These are phyloP conservation scores for Tragopan temminckii DNA, from an alignment of 2,797 vertebrate genomes.

Conservation along the genomic window DNA sequence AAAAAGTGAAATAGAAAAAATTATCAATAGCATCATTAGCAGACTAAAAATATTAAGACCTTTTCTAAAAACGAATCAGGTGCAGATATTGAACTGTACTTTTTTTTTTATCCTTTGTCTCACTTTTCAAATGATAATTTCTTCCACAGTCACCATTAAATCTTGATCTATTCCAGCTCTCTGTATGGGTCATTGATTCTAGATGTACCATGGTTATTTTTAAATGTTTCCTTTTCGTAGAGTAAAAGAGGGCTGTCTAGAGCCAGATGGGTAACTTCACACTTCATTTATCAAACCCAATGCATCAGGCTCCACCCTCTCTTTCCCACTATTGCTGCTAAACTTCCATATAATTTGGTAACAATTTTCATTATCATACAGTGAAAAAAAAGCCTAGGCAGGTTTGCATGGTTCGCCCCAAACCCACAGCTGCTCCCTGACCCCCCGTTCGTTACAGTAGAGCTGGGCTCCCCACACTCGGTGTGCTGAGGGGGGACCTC, in stretches of 20 bases:
- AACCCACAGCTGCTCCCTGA: constrained; percentile 91
- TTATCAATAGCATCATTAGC: constrained; percentile 5
- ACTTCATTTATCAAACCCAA: constrained; percentile 99
- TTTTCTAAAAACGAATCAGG: constrained; percentile 44
- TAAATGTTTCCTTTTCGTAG: constrained; percentile 84
- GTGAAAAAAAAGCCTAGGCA: constrained; percentile 91
- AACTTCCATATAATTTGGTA: constrained; percentile 99
- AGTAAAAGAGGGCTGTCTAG: constrained; percentile 83
- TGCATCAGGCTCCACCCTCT: constrained; percentile 84
- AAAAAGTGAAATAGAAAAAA: constrained; percentile 26
- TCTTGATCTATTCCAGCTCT: constrained; percentile 85
- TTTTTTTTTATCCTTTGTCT: constrained; percentile 74
- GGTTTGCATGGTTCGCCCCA: constrained; percentile 88
- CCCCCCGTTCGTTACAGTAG: constrained; percentile 83
- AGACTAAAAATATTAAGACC: not conserved
- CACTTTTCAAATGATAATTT: constrained; percentile 83
- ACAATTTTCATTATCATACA: constrained; percentile 99
- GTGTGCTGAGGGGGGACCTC: constrained; percentile 84
- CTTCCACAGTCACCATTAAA: constrained; percentile 83
- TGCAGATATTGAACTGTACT: constrained; percentile 71
- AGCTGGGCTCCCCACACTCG: constrained; percentile 82
- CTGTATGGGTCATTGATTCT: constrained; percentile 85
- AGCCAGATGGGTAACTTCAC: constrained; percentile 99
- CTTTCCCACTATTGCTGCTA: constrained; percentile 91
- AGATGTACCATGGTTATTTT: constrained; percentile 85